phyloP scores from a whole-genome alignment of 2,888 invertebrate species.

The Napeogenes sylphis region DNA sequence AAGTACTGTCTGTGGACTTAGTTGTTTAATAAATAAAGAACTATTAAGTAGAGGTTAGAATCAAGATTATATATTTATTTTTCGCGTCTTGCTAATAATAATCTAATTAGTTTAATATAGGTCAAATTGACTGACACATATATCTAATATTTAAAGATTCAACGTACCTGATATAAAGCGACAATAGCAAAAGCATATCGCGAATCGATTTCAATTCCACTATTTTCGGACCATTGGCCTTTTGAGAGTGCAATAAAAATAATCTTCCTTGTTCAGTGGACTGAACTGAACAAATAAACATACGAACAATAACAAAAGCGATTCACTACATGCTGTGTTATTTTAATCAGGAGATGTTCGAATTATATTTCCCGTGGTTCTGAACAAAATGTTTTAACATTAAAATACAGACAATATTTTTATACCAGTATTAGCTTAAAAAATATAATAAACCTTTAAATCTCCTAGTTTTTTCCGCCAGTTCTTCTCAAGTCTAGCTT shows the following conservation, averaged over 20 bases:
- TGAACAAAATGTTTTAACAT: background rate
- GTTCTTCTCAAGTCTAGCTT: no score
- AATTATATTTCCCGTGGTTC: conserved; percentile 8
- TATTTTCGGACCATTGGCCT: conserved; percentile 64
- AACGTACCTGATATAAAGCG: background rate
- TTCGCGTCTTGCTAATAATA: no score
- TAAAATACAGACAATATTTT: no score
- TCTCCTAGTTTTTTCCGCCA: no score
- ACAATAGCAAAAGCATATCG: conserved; percentile 16
- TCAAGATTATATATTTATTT: no score
- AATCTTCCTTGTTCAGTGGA: conserved; percentile 68
- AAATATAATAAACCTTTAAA: no score
- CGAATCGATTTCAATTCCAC: conserved; percentile 62
- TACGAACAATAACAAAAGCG: conserved; percentile 54
- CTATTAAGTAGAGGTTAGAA: no score
- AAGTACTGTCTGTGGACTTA: no score
- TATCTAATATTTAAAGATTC: background rate
- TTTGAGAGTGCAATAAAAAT: conserved; percentile 72
- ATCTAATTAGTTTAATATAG: background rate
- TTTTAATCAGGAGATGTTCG: conserved; percentile 50
- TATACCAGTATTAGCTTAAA: no score
- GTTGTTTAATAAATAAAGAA: no score
- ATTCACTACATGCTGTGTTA: conserved; percentile 50
- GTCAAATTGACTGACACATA: background rate
- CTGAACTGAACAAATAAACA: conserved; percentile 51